These are phyloP conservation scores for Ectropis crepuscularia DNA, from an alignment of 2,888 invertebrate species.

Conservation along the genomic window DNA sequence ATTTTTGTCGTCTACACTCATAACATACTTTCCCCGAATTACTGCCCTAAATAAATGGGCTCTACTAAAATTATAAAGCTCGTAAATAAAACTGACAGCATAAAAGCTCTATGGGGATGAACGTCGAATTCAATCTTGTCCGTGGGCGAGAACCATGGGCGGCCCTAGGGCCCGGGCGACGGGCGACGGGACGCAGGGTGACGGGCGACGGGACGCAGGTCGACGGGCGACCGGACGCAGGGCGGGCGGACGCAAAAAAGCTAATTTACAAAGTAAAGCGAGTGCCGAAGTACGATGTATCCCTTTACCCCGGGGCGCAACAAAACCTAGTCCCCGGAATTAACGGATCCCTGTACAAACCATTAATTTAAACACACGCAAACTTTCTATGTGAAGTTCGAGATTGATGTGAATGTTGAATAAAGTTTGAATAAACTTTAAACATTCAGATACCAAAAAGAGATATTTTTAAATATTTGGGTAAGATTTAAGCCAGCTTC, in stretches of 20 bases:
- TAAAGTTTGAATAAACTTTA: background rate
- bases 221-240: background rate
- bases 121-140: constrained; percentile 22
- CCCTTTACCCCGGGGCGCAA: constrained; percentile 7
- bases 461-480: too few species aligned
- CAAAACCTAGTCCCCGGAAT: constrained; percentile 13
- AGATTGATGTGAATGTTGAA: constrained; percentile 1
- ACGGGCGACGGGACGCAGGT: background rate
- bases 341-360: constrained; percentile 14
- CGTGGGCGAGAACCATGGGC: background rate
- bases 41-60: constrained; percentile 3
- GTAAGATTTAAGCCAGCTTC: too few species aligned
- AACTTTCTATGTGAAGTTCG: background rate
- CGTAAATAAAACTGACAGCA: constrained; percentile 18
- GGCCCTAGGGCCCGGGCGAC: background rate
- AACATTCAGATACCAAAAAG: too few species aligned
- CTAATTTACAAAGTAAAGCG: constrained; percentile 25
- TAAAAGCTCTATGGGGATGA: constrained; percentile 20
- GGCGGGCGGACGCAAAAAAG: constrained; percentile 14
- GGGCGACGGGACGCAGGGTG: background rate
- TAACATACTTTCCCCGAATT: background rate
- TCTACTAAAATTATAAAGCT: constrained; percentile 5
- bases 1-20: background rate
- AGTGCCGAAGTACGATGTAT: constrained; percentile 22
- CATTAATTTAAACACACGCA: constrained; percentile 10